Evolutionary conservation across 2,888 invertebrate genomes (phyloP).

Genomic region (Meliscaeva auricollis): DNA sequence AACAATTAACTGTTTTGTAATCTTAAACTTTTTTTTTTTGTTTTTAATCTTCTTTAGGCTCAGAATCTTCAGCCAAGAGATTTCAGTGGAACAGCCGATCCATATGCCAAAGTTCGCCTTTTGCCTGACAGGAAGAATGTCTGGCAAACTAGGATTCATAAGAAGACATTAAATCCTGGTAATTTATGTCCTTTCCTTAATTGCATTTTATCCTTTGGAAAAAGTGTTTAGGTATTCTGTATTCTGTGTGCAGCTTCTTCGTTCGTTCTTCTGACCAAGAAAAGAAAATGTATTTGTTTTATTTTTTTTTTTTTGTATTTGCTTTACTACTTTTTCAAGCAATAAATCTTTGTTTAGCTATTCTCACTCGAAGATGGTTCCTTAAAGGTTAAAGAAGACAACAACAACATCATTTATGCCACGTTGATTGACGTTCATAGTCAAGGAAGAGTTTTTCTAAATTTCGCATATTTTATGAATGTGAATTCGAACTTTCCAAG

Average conservation of each 20-base stretch:
- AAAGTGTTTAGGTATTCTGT: background rate
- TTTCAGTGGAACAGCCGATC: constrained; percentile 87
- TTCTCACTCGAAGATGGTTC: background rate
- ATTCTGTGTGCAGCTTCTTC: background rate
- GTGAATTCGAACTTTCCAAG: constrained; percentile 1
- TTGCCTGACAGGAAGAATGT: constrained; percentile 87
- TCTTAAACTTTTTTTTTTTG: background rate
- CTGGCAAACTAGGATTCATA: constrained; percentile 87
- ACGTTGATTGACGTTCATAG: constrained; percentile 43
- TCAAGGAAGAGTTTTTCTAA: constrained; percentile 21
- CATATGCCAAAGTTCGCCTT: constrained; percentile 88
- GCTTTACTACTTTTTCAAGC: background rate
- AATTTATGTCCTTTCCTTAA: constrained; percentile 64
- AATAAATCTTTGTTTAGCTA: constrained; percentile 53
- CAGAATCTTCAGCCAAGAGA: constrained; percentile 86
- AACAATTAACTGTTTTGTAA: background rate
- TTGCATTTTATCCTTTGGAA: constrained; percentile 24
- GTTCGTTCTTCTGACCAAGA: background rate
- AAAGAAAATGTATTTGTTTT: background rate
- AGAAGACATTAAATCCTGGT: constrained; percentile 88
- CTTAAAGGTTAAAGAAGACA: background rate
- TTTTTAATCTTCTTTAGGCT: constrained; percentile 84
- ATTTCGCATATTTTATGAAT: constrained; percentile 35
- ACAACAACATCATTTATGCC: constrained; percentile 24
- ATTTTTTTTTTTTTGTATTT: background rate